Base-by-base conservation (phyloP, 2,888 invertebrate genomes). In the Yponomeuta evonymella region DNA sequence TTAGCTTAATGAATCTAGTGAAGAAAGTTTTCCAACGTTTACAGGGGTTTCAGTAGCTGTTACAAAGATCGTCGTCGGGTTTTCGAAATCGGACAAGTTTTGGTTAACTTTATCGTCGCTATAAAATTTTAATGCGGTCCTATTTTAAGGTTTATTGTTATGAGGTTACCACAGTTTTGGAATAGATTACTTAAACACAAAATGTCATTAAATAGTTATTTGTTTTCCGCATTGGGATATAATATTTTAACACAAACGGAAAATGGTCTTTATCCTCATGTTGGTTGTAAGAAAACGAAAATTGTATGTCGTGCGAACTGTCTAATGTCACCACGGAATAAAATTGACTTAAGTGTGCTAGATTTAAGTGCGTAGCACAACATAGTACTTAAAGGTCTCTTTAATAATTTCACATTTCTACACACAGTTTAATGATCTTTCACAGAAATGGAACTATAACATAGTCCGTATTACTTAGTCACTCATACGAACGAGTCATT, bases 121-220 rank as follows among this genome's bases (percentile, higher is more conserved):
- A 58, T 58, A 58, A 58, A 58, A 58, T 58, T 58, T 58, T 58
- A 58, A 43, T 8, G 43, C 15, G 51, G 51, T 15, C 15, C 51
- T 58, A 58, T 58, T 58, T 58, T 58, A 15, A 58, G 51, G 51
- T 58, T 58, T 58, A 58, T 58, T 58, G 51, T 58, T 58, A 58
- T 58, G 51, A 58, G 15, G 12, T 58, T 58, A 58, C 51, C 51
- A 58, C 51, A 12, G 5, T 58, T 15, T 58, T 15, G 1, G 15
- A 58, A 58, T 15, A 58, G 15, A 58, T 15, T 3, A 58, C 15
- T 58, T 15, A 15, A 58, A 12, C 5, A 58, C 15, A 58, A 58
- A 12, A 58, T 4, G 5, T 5, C 2, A 4, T 33, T 33, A 33
- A 33, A 2, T 0, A 33, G 33, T 33, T 1, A 33, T 33, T 33